phyloP scores from a whole-genome alignment of 1,140 invertebrate genomes.

The Papilio machaon region DNA sequence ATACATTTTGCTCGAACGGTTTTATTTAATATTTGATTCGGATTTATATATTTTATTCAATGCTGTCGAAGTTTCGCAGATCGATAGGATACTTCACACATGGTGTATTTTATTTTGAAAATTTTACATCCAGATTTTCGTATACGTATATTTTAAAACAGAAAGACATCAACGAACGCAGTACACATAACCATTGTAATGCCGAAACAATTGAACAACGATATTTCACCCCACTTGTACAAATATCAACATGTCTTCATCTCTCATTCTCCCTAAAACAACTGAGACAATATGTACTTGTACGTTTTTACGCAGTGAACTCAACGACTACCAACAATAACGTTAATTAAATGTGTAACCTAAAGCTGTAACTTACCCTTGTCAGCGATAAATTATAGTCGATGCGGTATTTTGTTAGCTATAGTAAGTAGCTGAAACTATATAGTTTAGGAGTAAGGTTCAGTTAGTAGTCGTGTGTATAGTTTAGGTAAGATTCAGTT shows the following conservation, averaged over 20 bases:
- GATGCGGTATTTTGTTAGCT: not conserved
- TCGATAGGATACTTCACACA: not conserved
- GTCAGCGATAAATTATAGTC: not conserved
- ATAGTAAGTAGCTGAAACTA: not conserved
- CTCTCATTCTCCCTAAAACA: not conserved
- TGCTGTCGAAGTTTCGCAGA: not conserved
- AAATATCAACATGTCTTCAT: not conserved
- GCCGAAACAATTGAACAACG: no score
- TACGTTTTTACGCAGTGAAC: not conserved
- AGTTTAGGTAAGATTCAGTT: not conserved
- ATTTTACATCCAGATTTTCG: not conserved
- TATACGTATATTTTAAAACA: not conserved
- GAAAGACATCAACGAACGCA: not conserved
- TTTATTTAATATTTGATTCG: not conserved
- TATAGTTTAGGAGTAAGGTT: not conserved
- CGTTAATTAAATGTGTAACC: conserved; percentile 5
- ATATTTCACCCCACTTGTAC: not conserved
- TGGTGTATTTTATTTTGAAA: not conserved
- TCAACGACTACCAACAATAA: not conserved
- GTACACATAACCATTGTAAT: no score
- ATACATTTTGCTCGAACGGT: not conserved
- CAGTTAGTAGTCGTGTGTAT: not conserved
- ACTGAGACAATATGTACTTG: not conserved
- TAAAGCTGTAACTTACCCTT: not conserved
- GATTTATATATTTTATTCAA: conserved; percentile 5